Evolutionary conservation across 2,797 vertebrate genomes (phyloP), one percentile per base, ranked within the genome.

Genomic region (Coluber constrictor): DNA sequence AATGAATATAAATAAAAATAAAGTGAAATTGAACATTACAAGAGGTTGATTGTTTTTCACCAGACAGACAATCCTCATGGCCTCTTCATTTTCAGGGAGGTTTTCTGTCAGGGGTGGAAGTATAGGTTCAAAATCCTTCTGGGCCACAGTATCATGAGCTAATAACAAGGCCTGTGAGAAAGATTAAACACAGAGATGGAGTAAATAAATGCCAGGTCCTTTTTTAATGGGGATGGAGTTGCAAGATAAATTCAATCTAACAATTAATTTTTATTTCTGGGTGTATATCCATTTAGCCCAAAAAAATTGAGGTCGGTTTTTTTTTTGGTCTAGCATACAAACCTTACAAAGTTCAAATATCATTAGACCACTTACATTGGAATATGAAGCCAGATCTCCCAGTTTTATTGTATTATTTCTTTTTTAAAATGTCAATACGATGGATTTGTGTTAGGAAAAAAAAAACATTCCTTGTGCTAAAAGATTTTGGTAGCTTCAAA

Each of bases 1-100:
- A n/a, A 91, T 51, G 25, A 55, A 18, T 51, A 90, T 86, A 3
- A 57, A 87, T 29, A 93, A 94, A 83, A 79, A 10, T 60, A 88
- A 90, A 83, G 74, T 91, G 74, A 83, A 83, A 83, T 83, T 83
- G 23, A 95, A 92, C 54, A 98, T 98, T 97, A 99, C 99, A 98
- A 99, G 96, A 29, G 99, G 98, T 95, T 99, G 99, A 43, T 99
- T 99, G 97, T 99, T 99, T 97, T 99, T 99, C 89, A 99, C 99
- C 97, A 99, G 97, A 94, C 99, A 99, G 93, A 99, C 98, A 90
- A 98, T 99, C 96, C 98, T 98, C 96, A 99, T 98, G 32, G 98
- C 99, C 95, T 99, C 99, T 94, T 99, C 99, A 2, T 98, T 98
- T 0, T 98, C 98, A 1, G 98, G 98, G 91, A 99, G 97, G 16